Percentiles rank a stretch among this genome's conserved stretches.
Conservation (phyloP, 1,140 invertebrate genomes). For the Littorina saxatilis region DNA sequence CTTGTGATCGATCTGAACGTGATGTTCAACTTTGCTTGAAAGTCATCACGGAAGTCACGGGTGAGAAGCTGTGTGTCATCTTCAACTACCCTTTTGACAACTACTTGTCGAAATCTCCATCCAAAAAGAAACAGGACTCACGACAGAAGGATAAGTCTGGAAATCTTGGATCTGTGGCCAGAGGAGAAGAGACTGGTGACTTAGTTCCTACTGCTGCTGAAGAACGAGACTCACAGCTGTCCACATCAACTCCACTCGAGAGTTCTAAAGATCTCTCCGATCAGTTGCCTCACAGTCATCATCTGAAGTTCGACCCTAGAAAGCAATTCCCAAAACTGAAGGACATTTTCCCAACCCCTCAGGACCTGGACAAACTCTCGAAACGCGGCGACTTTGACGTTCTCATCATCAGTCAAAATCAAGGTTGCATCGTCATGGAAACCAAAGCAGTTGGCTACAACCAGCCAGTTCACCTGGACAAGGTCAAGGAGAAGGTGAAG, state of each 20-base stretch:
- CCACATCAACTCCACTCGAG: too few species aligned
- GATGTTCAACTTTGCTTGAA: background rate
- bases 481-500: background rate
- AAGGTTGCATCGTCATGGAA: constrained; percentile 24
- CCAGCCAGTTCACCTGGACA: too few species aligned
- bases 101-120: constrained; percentile 27
- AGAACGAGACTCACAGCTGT: too few species aligned
- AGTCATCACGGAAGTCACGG: background rate
- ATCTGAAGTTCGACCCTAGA: background rate
- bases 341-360: background rate
- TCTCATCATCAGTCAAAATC: constrained; percentile 8
- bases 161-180: too few species aligned
- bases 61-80: constrained; percentile 4
- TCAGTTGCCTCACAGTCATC: too few species aligned
- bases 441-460: background rate
- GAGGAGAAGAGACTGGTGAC: too few species aligned
- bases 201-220: too few species aligned
- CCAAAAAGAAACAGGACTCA: too few species aligned
- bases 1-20: background rate
- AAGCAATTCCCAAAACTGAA: background rate
- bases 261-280: too few species aligned
- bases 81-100: constrained; percentile 25
- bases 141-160: too few species aligned
- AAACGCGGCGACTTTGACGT: constrained; percentile 16
- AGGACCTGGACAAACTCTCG: background rate